Conservation (phyloP, 1,140 invertebrate genomes). For the Bombus pascuorum region DNA sequence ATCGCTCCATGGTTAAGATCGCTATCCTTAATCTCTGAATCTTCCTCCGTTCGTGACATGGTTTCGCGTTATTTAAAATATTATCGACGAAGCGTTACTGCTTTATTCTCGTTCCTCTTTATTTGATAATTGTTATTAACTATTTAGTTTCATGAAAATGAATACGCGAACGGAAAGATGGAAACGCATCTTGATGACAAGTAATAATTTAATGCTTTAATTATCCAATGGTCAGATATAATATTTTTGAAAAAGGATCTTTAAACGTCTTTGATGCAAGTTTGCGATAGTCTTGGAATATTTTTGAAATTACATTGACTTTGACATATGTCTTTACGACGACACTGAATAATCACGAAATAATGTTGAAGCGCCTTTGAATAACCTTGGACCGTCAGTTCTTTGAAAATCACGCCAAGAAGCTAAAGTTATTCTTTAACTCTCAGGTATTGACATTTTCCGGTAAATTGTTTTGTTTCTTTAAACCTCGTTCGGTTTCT, state of each 20-base stretch:
- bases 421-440: neutral
- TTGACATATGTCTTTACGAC: neutral
- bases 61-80: neutral
- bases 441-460: too few species aligned
- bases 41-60: neutral
- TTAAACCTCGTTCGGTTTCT: neutral
- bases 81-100: neutral
- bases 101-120: neutral
- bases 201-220: too few species aligned
- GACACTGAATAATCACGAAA: too few species aligned
- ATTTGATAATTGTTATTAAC: too few species aligned
- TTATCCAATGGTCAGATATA: too few species aligned
- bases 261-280: too few species aligned
- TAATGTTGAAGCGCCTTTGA: neutral
- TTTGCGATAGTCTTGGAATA: neutral
- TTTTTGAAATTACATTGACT: neutral
- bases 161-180: neutral
- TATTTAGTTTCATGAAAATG: too few species aligned
- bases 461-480: too few species aligned
- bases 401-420: neutral
- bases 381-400: neutral
- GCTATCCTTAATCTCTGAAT: neutral
- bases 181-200: neutral
- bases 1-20: constrained; percentile 7
- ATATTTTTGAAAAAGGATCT: too few species aligned